A percentile compares a stretch with the other conserved stretches of the same genome.
These are phyloP conservation scores for Arenaria interpres DNA, from an alignment of 2,113 vertebrate species.

Conservation along the genomic window DNA sequence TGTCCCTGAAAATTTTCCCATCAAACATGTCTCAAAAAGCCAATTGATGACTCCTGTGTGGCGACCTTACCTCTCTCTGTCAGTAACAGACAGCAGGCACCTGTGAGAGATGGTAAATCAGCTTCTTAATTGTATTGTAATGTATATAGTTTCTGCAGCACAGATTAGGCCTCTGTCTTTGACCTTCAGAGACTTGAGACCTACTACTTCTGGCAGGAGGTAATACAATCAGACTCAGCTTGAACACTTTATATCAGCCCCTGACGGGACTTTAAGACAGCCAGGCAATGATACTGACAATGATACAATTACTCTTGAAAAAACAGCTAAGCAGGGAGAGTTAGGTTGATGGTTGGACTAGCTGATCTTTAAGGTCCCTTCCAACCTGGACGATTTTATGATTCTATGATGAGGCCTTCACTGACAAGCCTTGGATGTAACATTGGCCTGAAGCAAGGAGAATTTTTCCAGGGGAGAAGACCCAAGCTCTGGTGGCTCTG, in stretches of 20 bases:
- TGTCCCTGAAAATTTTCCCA: background rate
- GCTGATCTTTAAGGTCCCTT: no score
- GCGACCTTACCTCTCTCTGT: background rate
- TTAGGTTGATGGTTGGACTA: no score
- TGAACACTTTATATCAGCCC: background rate
- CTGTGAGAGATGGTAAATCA: background rate
- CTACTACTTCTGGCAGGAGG: background rate
- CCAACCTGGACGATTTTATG: no score
- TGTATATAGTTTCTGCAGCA: background rate
- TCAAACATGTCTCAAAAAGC: background rate
- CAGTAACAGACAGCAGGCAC: background rate
- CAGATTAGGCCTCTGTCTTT: background rate
- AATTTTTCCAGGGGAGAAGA: background rate
- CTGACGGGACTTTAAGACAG: background rate
- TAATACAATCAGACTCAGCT: background rate
- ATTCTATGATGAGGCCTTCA: accelerated
- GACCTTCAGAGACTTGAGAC: background rate
- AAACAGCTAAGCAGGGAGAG: no score
- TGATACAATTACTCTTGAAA: no score
- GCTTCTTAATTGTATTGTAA: background rate
- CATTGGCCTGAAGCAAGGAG: background rate
- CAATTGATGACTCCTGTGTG: background rate
- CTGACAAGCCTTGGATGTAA: background rate
- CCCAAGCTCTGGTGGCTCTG: background rate
- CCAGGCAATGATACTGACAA: no score